A percentile compares a stretch with the other conserved stretches of the same genome.
These are phyloP conservation scores for Zapornia atra DNA, from an alignment of 2,113 vertebrate species.

Conservation along the genomic window DNA sequence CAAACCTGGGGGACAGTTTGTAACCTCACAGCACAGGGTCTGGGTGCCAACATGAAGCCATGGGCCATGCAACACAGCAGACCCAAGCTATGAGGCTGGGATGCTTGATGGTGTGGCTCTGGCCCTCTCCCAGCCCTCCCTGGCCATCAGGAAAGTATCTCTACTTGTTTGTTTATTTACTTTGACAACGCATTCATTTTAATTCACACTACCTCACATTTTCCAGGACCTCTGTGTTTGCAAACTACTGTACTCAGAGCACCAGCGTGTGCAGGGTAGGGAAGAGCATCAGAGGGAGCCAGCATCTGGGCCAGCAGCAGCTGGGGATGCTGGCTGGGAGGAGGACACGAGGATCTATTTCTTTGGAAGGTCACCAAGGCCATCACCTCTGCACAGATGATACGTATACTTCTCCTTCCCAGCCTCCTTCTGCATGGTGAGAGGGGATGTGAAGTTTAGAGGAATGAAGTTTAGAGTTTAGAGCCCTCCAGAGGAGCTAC, in stretches of 20 bases:
- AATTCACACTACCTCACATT: background rate
- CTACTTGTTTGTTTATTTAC: background rate
- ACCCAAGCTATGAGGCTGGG: background rate
- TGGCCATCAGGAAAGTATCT: background rate
- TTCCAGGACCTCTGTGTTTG: background rate
- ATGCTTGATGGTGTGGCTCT: background rate
- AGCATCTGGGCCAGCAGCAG: background rate
- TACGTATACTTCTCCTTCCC: accelerated
- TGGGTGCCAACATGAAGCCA: background rate
- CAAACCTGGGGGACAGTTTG: background rate
- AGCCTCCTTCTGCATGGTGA: background rate
- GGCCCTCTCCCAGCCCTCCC: background rate
- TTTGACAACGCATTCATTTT: background rate
- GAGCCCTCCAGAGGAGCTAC: too few relatives aligned
- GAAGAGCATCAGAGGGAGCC: background rate
- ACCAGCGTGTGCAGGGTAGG: accelerated
- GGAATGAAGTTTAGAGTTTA: too few relatives aligned
- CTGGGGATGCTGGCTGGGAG: background rate
- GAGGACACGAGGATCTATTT: background rate
- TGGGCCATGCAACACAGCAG: background rate
- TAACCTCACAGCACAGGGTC: accelerated
- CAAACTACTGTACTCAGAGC: background rate
- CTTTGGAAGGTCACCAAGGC: background rate
- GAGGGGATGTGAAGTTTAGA: background rate
- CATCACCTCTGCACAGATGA: too few relatives aligned